These are phyloP conservation scores for Pterocles gutturalis DNA, from an alignment of 2,113 vertebrate genomes.

Conservation along the genomic window DNA sequence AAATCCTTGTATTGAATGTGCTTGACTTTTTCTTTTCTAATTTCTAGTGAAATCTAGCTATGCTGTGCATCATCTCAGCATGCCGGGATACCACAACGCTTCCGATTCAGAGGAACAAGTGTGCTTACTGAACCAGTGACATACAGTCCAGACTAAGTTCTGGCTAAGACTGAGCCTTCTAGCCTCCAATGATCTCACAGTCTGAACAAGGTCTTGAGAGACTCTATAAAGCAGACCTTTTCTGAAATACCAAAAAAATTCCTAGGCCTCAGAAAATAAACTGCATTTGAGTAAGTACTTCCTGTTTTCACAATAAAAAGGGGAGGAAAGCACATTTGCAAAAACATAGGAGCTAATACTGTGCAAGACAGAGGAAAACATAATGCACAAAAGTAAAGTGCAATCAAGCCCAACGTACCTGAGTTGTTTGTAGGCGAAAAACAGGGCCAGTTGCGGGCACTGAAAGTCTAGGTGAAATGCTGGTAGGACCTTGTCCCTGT, in stretches of 20 bases:
- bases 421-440: constrained; percentile 84
- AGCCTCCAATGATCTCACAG: background rate
- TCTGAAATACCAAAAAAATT: background rate
- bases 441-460: constrained; percentile 81
- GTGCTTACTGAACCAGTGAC: background rate
- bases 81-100: background rate
- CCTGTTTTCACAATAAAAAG: background rate
- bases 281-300: background rate
- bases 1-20: background rate
- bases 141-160: background rate
- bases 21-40: background rate
- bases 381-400: background rate
- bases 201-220: background rate
- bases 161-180: background rate
- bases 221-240: background rate
- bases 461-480: constrained; percentile 80
- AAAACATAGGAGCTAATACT: accelerated
- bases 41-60: background rate
- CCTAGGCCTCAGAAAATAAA: background rate
- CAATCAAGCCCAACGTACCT: constrained; percentile 71
- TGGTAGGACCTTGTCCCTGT: constrained; percentile 74
- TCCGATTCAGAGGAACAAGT: background rate
- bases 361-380: background rate
- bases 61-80: background rate
- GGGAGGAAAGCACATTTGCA: background rate